Percentiles rank a stretch among this genome's conserved stretches.
phyloP scores from a whole-genome alignment of 2,113 vertebrate species.

The Oxyruncus cristatus region DNA sequence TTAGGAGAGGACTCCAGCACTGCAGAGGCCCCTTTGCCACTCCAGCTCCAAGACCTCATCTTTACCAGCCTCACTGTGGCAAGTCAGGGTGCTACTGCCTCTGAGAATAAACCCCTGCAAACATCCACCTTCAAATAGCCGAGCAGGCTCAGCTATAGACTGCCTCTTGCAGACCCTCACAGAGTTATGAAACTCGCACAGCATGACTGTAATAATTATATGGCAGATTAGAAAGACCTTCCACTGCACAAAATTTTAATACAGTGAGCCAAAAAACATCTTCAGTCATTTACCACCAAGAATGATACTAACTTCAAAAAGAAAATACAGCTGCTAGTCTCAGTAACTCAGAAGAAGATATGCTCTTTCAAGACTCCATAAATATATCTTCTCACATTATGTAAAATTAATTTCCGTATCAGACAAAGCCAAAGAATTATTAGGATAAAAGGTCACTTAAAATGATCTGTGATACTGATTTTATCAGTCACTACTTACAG shows the following conservation, averaged over 20 bases:
- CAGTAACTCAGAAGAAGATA: not conserved
- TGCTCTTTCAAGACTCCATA: not conserved
- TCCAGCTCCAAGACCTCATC: rapidly evolving
- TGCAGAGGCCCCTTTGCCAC: not conserved
- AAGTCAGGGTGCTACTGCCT: rapidly evolving
- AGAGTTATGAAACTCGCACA: not conserved
- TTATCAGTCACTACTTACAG: not conserved
- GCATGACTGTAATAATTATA: not conserved
- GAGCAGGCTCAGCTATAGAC: not conserved
- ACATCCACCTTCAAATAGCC: not conserved
- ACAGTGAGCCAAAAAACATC: not conserved
- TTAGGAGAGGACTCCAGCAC: not conserved
- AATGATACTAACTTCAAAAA: not conserved
- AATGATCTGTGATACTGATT: constrained; percentile 36
- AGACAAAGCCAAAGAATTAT: constrained; percentile 26
- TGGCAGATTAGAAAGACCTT: not conserved
- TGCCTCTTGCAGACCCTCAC: not conserved
- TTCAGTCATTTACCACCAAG: not conserved
- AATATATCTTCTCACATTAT: constrained; percentile 47
- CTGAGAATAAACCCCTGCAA: not conserved
- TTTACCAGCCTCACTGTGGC: not conserved
- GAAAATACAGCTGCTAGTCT: not conserved
- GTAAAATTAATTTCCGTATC: constrained; percentile 49
- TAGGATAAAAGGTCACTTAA: constrained; percentile 18
- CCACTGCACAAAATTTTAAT: not conserved